Conservation (phyloP, 2,888 invertebrate species). For the Cantharis flavilabris region DNA sequence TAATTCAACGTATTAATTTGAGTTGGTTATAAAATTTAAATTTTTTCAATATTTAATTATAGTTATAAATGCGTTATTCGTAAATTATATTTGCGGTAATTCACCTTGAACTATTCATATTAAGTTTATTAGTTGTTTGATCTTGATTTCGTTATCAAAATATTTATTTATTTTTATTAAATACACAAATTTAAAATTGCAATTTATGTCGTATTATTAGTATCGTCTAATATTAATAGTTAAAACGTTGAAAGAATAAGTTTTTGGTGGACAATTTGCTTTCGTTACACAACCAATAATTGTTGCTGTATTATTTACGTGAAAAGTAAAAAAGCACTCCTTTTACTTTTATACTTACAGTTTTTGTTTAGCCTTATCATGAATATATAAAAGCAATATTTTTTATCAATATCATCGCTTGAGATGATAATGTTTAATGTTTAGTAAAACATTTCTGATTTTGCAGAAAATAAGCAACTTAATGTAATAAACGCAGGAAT, state of each 20-base stretch:
- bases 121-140: neutral
- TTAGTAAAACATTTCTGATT: neutral
- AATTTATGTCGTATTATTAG: neutral
- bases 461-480: neutral
- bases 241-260: neutral
- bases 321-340: too few species aligned
- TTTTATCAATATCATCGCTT: too few species aligned
- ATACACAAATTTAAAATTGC: neutral
- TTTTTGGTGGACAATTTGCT: neutral
- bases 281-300: neutral
- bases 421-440: neutral
- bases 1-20: neutral
- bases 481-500: neutral
- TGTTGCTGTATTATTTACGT: too few species aligned
- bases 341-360: too few species aligned
- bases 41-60: neutral
- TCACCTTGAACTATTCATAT: neutral
- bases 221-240: neutral
- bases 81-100: neutral
- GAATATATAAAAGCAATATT: too few species aligned
- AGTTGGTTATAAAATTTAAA: neutral
- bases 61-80: neutral
- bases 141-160: neutral
- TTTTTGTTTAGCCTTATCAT: too few species aligned
- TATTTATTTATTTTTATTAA: neutral